These are phyloP conservation scores for Sinohyriopsis cumingii DNA, from an alignment of 2,888 invertebrate species.

Conservation along the genomic window DNA sequence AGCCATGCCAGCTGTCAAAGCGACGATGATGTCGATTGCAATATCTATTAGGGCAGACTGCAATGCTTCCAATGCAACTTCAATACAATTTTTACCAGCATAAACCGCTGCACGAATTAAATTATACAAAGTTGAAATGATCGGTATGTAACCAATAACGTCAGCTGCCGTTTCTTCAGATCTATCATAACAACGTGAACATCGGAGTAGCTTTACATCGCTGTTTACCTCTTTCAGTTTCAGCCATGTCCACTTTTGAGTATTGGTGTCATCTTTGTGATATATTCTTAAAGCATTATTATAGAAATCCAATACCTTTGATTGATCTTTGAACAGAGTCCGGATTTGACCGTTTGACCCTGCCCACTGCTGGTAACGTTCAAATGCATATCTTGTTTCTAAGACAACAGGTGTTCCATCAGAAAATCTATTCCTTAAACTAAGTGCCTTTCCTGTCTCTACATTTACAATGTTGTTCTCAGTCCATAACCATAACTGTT, in stretches of 20 bases:
- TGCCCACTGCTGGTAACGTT: conserved; percentile 5
- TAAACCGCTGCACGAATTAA: conserved; percentile 7
- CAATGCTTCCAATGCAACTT: conserved; percentile 10
- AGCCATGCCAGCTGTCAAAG: conserved; percentile 6
- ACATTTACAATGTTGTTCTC: conserved; percentile 2
- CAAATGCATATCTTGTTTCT: conserved; percentile 3
- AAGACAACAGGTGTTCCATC: background rate
- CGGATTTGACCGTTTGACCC: background rate
- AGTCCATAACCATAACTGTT: conserved; percentile 1
- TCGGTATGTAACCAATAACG: conserved; percentile 13
- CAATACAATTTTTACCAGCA: conserved; percentile 7
- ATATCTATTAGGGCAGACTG: conserved; percentile 5
- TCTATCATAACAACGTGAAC: conserved; percentile 15
- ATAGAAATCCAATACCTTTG: no score
- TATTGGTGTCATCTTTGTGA: background rate
- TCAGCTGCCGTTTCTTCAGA: conserved; percentile 17
- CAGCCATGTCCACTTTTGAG: conserved; percentile 14
- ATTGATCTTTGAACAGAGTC: background rate
- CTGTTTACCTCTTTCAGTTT: conserved; percentile 1
- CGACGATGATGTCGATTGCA: conserved; percentile 9
- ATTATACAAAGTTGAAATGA: conserved; percentile 11
- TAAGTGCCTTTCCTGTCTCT: background rate
- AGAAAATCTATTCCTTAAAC: background rate
- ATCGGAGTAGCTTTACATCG: conserved; percentile 13
- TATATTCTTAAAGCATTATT: no score